phyloP scores from a whole-genome alignment of 2,888 invertebrate genomes.

The Tachina lurida region DNA sequence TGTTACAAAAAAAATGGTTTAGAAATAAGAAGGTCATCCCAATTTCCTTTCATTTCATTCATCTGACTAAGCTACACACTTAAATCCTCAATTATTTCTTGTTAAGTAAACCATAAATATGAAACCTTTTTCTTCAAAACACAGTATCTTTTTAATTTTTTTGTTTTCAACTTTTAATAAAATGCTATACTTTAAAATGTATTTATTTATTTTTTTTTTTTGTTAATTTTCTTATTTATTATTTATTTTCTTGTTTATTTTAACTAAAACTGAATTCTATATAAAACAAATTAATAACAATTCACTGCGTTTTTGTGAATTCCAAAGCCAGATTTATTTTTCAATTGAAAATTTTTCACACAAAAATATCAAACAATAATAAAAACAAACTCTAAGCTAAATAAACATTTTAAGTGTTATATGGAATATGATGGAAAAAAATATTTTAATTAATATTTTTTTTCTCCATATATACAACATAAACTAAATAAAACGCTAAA shows the following conservation, averaged over 20 bases:
- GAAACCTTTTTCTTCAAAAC: background rate
- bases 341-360: conserved; percentile 55
- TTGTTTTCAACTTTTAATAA: background rate
- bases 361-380: background rate
- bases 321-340: conserved; percentile 81
- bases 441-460: conserved; percentile 64
- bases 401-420: conserved; percentile 44
- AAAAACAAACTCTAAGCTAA: conserved; percentile 37
- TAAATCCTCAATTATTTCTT: background rate
- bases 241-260: conserved; percentile 69
- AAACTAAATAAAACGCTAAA: conserved; percentile 24
- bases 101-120: background rate
- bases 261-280: conserved; percentile 54
- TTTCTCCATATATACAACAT: background rate
- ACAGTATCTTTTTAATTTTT: background rate
- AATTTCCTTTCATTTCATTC: conserved; percentile 8
- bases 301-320: conserved; percentile 83
- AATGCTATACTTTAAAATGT: too few relatives aligned
- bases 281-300: conserved; percentile 74
- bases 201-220: conserved; percentile 25
- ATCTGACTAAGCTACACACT: too few relatives aligned
- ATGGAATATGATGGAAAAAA: conserved; percentile 21
- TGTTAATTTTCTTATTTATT: conserved; percentile 45
- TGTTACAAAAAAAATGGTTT: too few relatives aligned
- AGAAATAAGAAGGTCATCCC: too few relatives aligned